These are phyloP conservation scores for Drosophila ustulata DNA, from an alignment of 2,888 invertebrate genomes.

Conservation along the genomic window DNA sequence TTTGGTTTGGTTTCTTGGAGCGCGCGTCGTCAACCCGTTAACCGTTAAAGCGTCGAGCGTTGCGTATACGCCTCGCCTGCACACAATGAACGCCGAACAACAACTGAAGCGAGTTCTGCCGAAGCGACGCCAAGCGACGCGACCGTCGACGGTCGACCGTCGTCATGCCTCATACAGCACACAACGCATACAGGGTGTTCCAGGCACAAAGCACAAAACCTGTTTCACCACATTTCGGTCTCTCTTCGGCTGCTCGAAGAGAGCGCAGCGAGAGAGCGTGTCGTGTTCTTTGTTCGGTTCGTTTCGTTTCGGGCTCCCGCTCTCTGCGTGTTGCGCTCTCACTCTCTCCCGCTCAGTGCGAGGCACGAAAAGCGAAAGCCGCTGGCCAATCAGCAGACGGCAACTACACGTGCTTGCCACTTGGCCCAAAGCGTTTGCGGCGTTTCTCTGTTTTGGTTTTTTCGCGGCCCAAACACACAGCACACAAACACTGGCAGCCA, in stretches of 20 bases:
- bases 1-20: background rate
- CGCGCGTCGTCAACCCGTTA: slow-evolving; percentile 33
- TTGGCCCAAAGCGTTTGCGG: slow-evolving; percentile 26
- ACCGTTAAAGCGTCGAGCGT: slow-evolving; percentile 40
- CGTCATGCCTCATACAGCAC: slow-evolving; percentile 14
- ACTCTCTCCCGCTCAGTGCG: slow-evolving; percentile 37
- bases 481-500: slow-evolving; percentile 4
- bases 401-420: slow-evolving; percentile 70
- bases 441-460: slow-evolving; percentile 77
- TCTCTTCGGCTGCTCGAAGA: slow-evolving; percentile 37
- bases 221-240: slow-evolving; percentile 35
- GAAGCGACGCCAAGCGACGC: background rate
- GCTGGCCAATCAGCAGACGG: slow-evolving; percentile 58
- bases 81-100: slow-evolving; percentile 74
- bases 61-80: slow-evolving; percentile 67
- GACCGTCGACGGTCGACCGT: slow-evolving; percentile 17
- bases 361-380: slow-evolving; percentile 73
- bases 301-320: slow-evolving; percentile 1
- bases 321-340: slow-evolving; percentile 14
- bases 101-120: slow-evolving; percentile 57
- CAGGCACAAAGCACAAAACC: slow-evolving; percentile 29
- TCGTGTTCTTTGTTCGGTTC: slow-evolving; percentile 7
- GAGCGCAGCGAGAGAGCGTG: slow-evolving; percentile 11
- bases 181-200: slow-evolving; percentile 48
- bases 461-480: slow-evolving; percentile 32